Conservation (phyloP, 2,797 vertebrate genomes). For the Hydrophis major region DNA sequence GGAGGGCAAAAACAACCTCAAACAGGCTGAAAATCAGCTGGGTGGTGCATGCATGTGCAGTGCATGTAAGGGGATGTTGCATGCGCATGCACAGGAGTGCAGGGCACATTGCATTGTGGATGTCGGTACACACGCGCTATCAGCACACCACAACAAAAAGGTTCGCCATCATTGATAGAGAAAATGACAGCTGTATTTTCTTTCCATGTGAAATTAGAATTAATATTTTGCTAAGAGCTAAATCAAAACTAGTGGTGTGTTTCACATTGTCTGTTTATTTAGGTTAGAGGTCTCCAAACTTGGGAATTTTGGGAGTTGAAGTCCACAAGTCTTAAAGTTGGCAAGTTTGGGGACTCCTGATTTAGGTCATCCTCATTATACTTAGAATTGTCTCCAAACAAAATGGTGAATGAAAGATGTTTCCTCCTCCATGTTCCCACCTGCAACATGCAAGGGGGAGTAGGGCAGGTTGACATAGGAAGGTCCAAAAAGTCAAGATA, state of each 20-base stretch:
- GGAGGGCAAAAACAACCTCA: no score
- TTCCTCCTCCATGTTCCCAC: background rate
- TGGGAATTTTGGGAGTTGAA: no score
- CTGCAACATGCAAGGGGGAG: background rate
- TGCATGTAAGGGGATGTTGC: no score
- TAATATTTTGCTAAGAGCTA: conserved; percentile 29
- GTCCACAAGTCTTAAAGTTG: no score
- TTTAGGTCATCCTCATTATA: background rate
- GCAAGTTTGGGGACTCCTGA: no score
- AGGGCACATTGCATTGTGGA: no score
- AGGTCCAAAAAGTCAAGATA: background rate
- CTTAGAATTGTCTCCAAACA: background rate
- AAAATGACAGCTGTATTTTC: background rate
- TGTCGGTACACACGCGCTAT: no score
- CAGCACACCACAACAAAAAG: no score
- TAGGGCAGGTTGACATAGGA: background rate
- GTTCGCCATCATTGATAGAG: no score
- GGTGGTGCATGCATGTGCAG: no score
- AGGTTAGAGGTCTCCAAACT: background rate
- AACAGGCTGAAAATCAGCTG: no score
- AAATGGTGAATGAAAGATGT: background rate
- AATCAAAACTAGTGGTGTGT: conserved; percentile 45
- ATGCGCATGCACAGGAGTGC: no score
- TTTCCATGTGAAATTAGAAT: conserved; percentile 49
- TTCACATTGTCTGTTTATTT: background rate